Base-by-base conservation (phyloP, 2,888 invertebrate genomes). In the Cheilosia variabilis region DNA sequence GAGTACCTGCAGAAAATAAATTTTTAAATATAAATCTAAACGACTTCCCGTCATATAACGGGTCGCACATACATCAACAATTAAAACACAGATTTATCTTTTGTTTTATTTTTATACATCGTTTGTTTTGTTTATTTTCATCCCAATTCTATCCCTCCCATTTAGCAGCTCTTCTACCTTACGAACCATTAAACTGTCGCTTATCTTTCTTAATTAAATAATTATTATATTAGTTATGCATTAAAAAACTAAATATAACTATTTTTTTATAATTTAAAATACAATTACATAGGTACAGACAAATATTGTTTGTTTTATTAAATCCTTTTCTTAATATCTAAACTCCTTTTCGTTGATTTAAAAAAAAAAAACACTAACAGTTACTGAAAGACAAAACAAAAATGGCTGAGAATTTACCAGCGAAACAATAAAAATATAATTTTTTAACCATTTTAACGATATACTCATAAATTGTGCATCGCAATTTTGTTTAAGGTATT, bases 211-310 rank as follows among this genome's bases (percentile, higher is more conserved):
- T 60, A 60, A 13, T 43, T 43, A 22, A 68, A 24, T 53, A 66
- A 65, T 83, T 72, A 50, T 75, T 63, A 65, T 68, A 77, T 69
- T 78, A 60, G 66, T 75, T 72, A 84, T 55, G 71, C 73, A 80
- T 69, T 84, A 84, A 84, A 76, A 83, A 83, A 83, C 68, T 83
- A 83, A 80, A 69, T 62, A 60, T 63, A 72, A 58, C 58, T 45
- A 71, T 65, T 66, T 62, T 27, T 50, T 71, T 76, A 47, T 47
- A 69, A 47, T 37, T 84, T 60, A 66, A 80, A 71, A 71, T 84
- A 84, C 75, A 84, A 71, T 34, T 80, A 55, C 58, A 84, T 84
- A 84, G 75, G 52, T 69, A 79, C 60, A 77, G 75, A 80, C 71
- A 84, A 47, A 80, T 72, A 71, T 78, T 73, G 72, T 62, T 78